Evolutionary conservation across 1,140 invertebrate genomes (phyloP), one percentile per base, ranked within the genome.

Genomic region (Ceratina japonica): DNA sequence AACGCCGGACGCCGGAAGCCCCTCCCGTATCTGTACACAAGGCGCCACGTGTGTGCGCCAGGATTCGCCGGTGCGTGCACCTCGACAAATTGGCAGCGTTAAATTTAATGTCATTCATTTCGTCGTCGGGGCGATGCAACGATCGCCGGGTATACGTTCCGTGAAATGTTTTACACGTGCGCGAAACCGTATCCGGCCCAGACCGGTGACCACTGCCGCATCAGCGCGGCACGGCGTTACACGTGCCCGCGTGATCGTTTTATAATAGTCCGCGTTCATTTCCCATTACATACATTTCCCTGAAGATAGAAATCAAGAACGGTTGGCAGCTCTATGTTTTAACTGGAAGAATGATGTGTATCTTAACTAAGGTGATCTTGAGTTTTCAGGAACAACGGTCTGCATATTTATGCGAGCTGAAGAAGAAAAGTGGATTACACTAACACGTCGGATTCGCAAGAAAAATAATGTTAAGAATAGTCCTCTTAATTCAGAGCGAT

Each of bases 31-130:
- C 77, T 10, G 37, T 44, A 44, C 5, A 44, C 37, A 10, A 44
- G 37, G 37, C 37, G 37, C 5, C 37, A 7, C 37, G 51, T 71
- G 71, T 66, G 70, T 65, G 71, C 56, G 64, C 10, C 51, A 20
- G 49, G 59, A 64, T 16, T 63, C 62, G 72, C 63, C 63, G 65
- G 54, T 84, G 83, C 80, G 83, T 79, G 79, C 81, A 74, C 85
- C 75, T 83, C 89, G 88, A 90, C 90, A 90, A 90, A 91, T 91
- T 90, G 88, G 69, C 87, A 83, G 79, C 87, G 86, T 90, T 90
- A 89, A 89, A 90, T 90, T 90, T 91, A 89, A 90, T 88, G 84
- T 86, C 85, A 89, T 89, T 91, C 88, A 86, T 89, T 89, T 86
- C 64, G 72, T 69, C 80, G 75, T 78, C 81, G 54, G 37, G 10